Base-by-base conservation (phyloP, 2,888 invertebrate genomes). In the Mechanitis mazaeus region DNA sequence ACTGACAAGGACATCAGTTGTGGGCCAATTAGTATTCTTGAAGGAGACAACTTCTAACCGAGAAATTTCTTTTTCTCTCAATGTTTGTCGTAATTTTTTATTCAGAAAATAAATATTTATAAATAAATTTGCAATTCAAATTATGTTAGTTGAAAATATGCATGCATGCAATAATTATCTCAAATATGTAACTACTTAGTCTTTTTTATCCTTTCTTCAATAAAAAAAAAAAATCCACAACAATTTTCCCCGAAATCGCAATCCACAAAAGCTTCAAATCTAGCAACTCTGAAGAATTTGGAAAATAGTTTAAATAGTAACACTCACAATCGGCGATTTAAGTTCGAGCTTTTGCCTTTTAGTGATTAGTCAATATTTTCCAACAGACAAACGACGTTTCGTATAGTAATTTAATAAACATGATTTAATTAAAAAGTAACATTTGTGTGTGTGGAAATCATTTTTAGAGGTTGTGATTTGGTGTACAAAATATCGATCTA, bases 291-390 rank as follows among this genome's bases (percentile, higher is more conserved):
- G 47, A 45, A 35, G 59, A 56, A 35, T 5, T 5, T 35, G 35
- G 35, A 35, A 35, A 35, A 35, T 20, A 6, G 35, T 35, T 20
- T 20, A 68, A 68, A 64, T 55, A 60, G 61, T 69, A 67, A 68
- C 68, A 63, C 54, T 53, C 60, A 61, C 46, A 59, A 63, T 35
- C 45, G 2, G 33, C n/a, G 42, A 35, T 33, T 54, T 58, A 45
- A 64, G 60, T 20, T 20, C 20, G 20, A 20, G 20, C 20, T 20
- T 20, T 20, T 20, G 20, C 20, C 64, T 68, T 74, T 76, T 78
- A 7, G 7, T 42, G 42, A 42, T 0, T 42, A 81, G 83, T 83
- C 83, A 81, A 83, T 83, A 83, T 73, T 69, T 68, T 66, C 69
- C 67, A 72, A 70, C 9, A 71, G 67, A 66, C 66, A 68, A 56